Percentiles rank a stretch among this genome's conserved stretches.
These are phyloP conservation scores for Phaethon lepturus DNA, from an alignment of 2,113 vertebrate genomes.

Conservation along the genomic window DNA sequence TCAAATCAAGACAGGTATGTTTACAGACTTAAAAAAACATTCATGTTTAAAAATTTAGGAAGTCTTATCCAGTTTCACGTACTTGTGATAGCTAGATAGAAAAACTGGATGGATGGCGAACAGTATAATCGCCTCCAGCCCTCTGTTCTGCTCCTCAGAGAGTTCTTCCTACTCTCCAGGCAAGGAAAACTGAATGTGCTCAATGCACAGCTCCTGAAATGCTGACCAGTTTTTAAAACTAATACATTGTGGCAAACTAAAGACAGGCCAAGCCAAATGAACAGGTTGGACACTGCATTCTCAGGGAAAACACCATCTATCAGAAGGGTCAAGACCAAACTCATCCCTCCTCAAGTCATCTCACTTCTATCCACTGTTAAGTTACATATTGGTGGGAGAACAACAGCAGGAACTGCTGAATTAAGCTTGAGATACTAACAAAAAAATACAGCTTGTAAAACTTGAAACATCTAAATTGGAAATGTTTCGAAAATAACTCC, in stretches of 20 bases:
- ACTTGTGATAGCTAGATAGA: not conserved
- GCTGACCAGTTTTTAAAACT: not conserved
- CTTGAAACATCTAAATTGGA: not conserved
- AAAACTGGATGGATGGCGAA: not conserved
- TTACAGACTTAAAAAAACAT: not conserved
- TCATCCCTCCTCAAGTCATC: not conserved
- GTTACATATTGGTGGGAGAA: not conserved
- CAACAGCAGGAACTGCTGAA: not conserved
- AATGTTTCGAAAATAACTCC: not conserved
- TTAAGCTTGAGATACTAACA: not conserved
- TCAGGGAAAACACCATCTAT: not conserved
- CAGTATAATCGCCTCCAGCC: not conserved
- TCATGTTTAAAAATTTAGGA: not conserved
- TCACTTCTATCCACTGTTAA: not conserved
- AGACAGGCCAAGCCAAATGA: not conserved
- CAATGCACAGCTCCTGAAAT: not conserved
- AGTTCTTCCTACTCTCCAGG: not conserved
- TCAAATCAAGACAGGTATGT: not conserved
- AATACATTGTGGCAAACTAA: not conserved
- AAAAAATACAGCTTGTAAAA: not conserved
- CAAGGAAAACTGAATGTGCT: not conserved
- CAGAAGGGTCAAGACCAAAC: not conserved
- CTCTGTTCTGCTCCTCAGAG: not conserved
- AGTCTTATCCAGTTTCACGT: not conserved
- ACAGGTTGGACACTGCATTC: rapidly evolving